Evolutionary conservation across 2,113 vertebrate species (phyloP), one percentile per base, ranked within the genome.

Genomic region (Rhombomys opimus): DNA sequence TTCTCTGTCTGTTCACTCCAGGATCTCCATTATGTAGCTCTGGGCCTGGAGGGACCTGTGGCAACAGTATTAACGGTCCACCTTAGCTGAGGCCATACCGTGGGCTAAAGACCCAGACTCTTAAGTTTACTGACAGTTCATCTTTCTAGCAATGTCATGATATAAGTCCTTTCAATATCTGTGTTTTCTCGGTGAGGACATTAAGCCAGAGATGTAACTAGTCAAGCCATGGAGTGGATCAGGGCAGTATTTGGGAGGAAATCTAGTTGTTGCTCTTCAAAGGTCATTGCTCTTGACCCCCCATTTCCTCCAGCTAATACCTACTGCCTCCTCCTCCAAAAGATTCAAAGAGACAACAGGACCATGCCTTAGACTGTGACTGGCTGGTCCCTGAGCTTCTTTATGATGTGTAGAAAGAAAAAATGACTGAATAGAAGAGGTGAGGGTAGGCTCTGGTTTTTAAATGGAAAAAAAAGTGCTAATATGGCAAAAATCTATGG

Each of bases 171-270:
- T 82, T 54, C 59, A 73, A 72, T 23, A 87, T n/a, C 18, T 59
- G 78, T 90, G 93, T 75, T 92, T 93, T 59, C 93, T 38, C 67
- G 76, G 38, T 38, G n/a, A 81, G 76, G 35, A 95, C 78, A 80
- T 61, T 35, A 72, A 91, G 23, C 61, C 81, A 65, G 59, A 89
- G 88, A 38, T 17, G 30, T 1, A 30, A 90, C 18, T 72, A 20
- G 22, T 91, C 73, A 23, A 68, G 50, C 52, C 17, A 89, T 1
- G 25, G 25, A 35, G 41, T 52, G 41, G 10, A 50, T 50, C 59
- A 68, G 35, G 57, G 52, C n/a, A 80, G 46, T n/a, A 54, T 50
- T 59, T 35, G 30, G 15, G 25, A 81, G 38, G 70, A 86, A 92
- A 90, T 18, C 1, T 5, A 75, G 38, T 50, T 80, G 20, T 10